Evolutionary conservation across 2,113 vertebrate genomes (phyloP).

Genomic region (Egretta garzetta): DNA sequence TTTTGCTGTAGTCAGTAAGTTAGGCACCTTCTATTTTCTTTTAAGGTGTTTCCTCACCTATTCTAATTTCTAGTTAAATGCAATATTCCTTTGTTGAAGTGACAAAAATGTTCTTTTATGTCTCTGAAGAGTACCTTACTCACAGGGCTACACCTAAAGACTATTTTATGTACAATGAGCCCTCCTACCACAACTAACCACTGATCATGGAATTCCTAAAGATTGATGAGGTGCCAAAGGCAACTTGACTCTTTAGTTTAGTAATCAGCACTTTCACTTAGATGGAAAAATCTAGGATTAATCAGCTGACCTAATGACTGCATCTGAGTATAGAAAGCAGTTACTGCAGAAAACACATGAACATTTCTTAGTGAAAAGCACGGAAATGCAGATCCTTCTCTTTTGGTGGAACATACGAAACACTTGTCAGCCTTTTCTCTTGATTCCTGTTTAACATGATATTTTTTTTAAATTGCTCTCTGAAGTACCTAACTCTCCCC

Average conservation of each 20-base stretch:
- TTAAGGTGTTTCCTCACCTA: neutral
- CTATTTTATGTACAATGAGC: neutral
- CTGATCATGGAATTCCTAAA: neutral
- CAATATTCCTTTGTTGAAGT: neutral
- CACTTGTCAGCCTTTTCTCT: neutral
- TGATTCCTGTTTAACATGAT: neutral
- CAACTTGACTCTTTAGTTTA: neutral
- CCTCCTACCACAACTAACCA: neutral
- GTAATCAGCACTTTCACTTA: neutral
- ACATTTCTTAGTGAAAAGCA: neutral
- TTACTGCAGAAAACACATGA: neutral
- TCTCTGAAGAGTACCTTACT: neutral
- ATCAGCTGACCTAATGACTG: neutral
- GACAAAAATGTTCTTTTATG: neutral
- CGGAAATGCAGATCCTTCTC: neutral
- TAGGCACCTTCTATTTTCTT: neutral
- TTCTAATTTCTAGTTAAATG: neutral
- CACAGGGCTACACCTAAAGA: neutral
- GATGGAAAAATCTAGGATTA: neutral
- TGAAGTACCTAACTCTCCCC: neutral
- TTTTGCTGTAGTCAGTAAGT: neutral
- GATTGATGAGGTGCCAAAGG: neutral
- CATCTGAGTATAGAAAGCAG: neutral
- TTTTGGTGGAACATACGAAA: neutral
- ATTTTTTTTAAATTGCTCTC: neutral